Percentiles rank a stretch among this genome's conserved stretches.
Evolutionary conservation across 2,888 invertebrate genomes (phyloP).

Genomic region (Oscheius sp.): DNA sequence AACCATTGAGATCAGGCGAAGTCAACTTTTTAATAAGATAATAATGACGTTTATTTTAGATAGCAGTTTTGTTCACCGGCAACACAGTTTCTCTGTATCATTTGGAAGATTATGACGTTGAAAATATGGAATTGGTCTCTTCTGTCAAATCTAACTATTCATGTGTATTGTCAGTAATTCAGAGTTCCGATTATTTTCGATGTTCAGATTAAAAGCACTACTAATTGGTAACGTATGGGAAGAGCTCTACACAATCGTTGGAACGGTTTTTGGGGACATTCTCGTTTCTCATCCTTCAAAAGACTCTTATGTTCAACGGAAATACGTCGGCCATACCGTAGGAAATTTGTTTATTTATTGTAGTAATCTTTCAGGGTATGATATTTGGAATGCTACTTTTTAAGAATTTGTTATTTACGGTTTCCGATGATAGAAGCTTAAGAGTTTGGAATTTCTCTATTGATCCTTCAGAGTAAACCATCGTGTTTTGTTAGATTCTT

Average conservation of each 20-base stretch:
- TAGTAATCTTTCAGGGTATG: conserved; percentile 45
- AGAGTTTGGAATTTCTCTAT: conserved; percentile 46
- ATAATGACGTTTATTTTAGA: conserved; percentile 1
- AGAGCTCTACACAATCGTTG: conserved; percentile 22
- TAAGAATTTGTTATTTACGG: conserved; percentile 40
- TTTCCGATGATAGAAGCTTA: conserved; percentile 53
- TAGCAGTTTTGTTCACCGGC: conserved; percentile 26
- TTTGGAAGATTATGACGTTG: neutral
- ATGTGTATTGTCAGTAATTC: conserved; percentile 16
- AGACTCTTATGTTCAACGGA: neutral
- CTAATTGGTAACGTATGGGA: conserved; percentile 27
- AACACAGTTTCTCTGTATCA: conserved; percentile 7
- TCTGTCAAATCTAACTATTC: conserved; percentile 16
- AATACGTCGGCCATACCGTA: conserved; percentile 35
- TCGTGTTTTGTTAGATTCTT: too few relatives aligned
- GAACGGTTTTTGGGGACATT: conserved; percentile 36
- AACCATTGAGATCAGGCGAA: neutral
- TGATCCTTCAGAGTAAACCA: conserved; percentile 1
- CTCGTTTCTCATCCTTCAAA: conserved; percentile 23
- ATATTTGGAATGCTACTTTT: conserved; percentile 43
- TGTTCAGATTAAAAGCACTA: conserved; percentile 25
- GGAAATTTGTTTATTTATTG: neutral
- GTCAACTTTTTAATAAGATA: neutral
- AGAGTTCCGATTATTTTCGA: neutral
- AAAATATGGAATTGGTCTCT: neutral